Evolutionary conservation across 1,140 invertebrate genomes (phyloP), one percentile per base, ranked within the genome.

Genomic region (Tetramorium parvispinum): DNA sequence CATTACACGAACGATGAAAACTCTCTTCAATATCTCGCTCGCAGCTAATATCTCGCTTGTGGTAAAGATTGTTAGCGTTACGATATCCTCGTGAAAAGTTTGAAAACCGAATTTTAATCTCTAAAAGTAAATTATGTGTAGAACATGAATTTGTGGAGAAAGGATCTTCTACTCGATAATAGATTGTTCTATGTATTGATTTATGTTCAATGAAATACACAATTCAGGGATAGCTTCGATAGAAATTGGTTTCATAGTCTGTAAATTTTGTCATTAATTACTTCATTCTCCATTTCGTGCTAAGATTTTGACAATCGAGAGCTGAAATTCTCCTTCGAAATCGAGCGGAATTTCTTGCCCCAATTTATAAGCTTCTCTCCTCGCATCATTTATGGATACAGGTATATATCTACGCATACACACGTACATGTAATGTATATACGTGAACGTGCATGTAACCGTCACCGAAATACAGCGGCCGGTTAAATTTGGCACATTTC

Each of bases 401-500:
- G 21, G 3, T 51, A 18, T n/a, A 13, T 37, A 66, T 13, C 21
- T 68, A 21, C 10, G 2, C 27, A 13, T 49, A 37, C 11, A 63
- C 16, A 49, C n/a, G 8, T 37, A 66, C 40, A 18, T 18, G 1
- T 18, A 24, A 66, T n/a, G 8, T 18, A 3, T 18, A 24, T n/a
- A 37, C 4, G 37, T n/a, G 51, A 4, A 27, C 6, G 32, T 51
- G 8, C 57, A 16, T 51, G 16, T 32, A 16, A 1, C 24, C 32
- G n/a, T 57, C 49, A 27, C 13, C 18, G 37, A 78, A 81, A 86
- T 70, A 71, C 53, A 86, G 40, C 4, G 53, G 24, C 76, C 40
- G 21, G 59, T 61, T 85, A 78, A 78, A 85, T 85, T 66, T 73
- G 75, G 59, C 59, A 49, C 68, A 78, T 65, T 85, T 40, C 73